A percentile compares a stretch with the other conserved stretches of the same genome.
Conservation (phyloP, 2,888 invertebrate genomes). For the Xestia sexstrigata region DNA sequence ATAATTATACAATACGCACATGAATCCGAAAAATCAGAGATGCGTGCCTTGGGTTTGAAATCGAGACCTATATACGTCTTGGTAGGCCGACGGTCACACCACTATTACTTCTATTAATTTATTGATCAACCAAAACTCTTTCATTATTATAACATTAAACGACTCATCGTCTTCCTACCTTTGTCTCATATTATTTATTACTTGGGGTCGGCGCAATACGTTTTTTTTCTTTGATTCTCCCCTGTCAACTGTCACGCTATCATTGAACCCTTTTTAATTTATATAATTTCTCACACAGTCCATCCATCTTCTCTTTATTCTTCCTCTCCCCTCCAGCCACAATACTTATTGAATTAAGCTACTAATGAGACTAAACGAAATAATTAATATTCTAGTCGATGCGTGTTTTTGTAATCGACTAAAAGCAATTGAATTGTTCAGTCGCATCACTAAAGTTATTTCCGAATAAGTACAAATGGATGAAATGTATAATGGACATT, state of each 20-base stretch:
- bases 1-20: too few species aligned
- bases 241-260: too few species aligned
- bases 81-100: too few species aligned
- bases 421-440: neutral
- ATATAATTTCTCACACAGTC: neutral
- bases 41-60: too few species aligned
- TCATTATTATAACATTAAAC: neutral
- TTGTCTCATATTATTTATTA: neutral
- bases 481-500: neutral
- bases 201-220: neutral
- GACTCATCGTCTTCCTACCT: neutral
- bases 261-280: too few species aligned
- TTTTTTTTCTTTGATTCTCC: neutral
- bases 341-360: neutral
- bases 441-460: constrained; percentile 22
- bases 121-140: neutral
- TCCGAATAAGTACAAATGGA: neutral
- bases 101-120: too few species aligned
- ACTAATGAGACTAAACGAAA: neutral
- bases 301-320: neutral
- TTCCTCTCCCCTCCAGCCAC: neutral
- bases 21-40: too few species aligned
- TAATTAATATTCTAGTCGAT: neutral
- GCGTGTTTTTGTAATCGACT: constrained; percentile 7
- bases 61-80: too few species aligned